Percentiles rank a stretch among this genome's conserved stretches.
Conservation (phyloP, 1,140 invertebrate species). For the Mizuhopecten yessoensis region DNA sequence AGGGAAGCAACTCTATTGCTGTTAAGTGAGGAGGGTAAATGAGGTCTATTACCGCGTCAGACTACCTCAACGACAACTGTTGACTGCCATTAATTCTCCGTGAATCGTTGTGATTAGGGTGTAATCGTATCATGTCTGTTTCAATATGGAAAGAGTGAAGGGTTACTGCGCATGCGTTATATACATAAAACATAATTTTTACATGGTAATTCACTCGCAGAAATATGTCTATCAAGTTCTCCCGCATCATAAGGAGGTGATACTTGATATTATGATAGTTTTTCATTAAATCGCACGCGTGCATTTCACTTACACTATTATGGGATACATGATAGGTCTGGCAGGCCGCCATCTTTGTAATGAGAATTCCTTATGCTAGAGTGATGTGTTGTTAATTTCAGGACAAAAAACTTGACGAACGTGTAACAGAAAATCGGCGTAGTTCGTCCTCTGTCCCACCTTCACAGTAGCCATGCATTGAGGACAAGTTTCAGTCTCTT, state of each 20-base stretch:
- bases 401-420: not conserved
- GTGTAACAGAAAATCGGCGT: not conserved
- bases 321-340: not conserved
- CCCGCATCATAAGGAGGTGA: not conserved
- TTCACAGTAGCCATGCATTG: not conserved
- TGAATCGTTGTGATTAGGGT: not conserved
- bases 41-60: too few species aligned
- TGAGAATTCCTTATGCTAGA: not conserved
- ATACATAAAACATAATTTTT: too few species aligned
- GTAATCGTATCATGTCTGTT: not conserved
- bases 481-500: too few species aligned
- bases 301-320: conserved; percentile 34
- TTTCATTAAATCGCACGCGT: conserved; percentile 32
- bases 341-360: conserved; percentile 21
- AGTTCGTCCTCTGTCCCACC: not conserved
- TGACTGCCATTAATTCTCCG: not conserved
- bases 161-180: conserved; percentile 1
- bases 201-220: not conserved
- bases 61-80: not conserved
- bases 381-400: conserved; percentile 7
- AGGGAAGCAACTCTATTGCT: not conserved
- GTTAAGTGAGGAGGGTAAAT: not conserved
- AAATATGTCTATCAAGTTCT: not conserved
- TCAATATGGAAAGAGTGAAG: not conserved
- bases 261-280: not conserved